These are phyloP conservation scores for Brachylomia viminalis DNA, from an alignment of 2,888 invertebrate genomes.

Conservation along the genomic window DNA sequence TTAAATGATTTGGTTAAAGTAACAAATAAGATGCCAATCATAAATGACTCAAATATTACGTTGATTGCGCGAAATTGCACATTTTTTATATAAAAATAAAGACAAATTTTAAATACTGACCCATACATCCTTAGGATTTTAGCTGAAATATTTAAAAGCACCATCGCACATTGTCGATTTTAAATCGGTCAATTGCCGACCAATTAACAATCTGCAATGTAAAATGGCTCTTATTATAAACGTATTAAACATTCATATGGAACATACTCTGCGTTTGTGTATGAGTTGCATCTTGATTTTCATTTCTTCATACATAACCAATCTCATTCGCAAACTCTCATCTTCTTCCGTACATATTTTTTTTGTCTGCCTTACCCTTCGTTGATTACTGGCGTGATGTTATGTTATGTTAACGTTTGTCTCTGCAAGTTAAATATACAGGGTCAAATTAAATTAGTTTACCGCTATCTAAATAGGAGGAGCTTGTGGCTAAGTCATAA, in stretches of 20 bases:
- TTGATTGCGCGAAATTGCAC: too few species aligned
- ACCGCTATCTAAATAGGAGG: too few species aligned
- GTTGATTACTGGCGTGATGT: too few species aligned
- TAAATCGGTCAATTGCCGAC: not conserved
- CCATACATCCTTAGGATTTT: slow-evolving; percentile 15
- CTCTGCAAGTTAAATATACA: too few species aligned
- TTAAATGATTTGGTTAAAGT: too few species aligned
- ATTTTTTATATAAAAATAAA: too few species aligned
- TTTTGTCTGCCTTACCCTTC: too few species aligned
- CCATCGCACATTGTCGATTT: slow-evolving; percentile 1
- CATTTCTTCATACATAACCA: slow-evolving; percentile 26
- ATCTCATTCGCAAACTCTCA: not conserved
- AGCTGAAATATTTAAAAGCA: slow-evolving; percentile 52
- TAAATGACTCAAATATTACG: too few species aligned
- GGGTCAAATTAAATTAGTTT: too few species aligned
- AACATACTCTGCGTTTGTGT: slow-evolving; percentile 41
- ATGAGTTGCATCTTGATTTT: slow-evolving; percentile 62
- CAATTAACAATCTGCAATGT: slow-evolving; percentile 4
- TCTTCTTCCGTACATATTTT: not conserved
- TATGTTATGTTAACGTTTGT: not conserved
- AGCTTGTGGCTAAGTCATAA: too few species aligned
- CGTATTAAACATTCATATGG: not conserved
- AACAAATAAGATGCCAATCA: too few species aligned
- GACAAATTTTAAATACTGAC: not conserved
- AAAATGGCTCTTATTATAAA: slow-evolving; percentile 35